A percentile compares a stretch with the other conserved stretches of the same genome.
Conservation (phyloP, 2,113 vertebrate genomes). For the Callipepla squamata region DNA sequence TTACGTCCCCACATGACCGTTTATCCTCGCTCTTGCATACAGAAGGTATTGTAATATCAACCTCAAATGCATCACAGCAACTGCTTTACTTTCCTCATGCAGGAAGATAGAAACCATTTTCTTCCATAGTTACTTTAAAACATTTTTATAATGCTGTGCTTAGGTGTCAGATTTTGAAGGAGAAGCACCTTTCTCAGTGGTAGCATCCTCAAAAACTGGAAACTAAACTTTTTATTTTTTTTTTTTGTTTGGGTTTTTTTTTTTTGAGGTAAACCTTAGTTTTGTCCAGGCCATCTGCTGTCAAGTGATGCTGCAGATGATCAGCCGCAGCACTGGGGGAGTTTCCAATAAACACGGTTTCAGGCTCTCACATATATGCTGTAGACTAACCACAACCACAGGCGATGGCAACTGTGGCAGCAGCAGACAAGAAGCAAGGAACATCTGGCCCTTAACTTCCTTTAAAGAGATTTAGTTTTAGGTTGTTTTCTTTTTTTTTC, state of each 20-base stretch:
- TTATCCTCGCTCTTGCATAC: neutral
- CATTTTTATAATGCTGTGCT: neutral
- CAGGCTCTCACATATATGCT: slow-evolving; percentile 61
- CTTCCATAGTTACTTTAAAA: neutral
- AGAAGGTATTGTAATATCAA: neutral
- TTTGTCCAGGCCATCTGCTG: slow-evolving; percentile 11
- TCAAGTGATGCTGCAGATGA: slow-evolving; percentile 34
- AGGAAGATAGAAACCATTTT: neutral
- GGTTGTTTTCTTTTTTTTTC: neutral
- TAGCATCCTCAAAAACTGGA: neutral
- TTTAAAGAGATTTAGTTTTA: neutral
- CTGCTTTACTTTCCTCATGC: neutral
- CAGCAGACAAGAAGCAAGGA: slow-evolving; percentile 62
- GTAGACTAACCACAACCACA: slow-evolving; percentile 75
- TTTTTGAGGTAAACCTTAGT: neutral
- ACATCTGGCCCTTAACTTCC: slow-evolving; percentile 74
- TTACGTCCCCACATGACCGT: neutral
- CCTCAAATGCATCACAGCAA: neutral
- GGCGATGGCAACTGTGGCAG: slow-evolving; percentile 60
- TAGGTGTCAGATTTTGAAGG: accelerated
- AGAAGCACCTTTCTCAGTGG: neutral
- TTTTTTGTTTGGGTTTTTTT: too few relatives aligned
- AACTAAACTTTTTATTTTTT: neutral
- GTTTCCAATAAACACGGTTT: slow-evolving; percentile 59
- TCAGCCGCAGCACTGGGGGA: neutral